These are phyloP conservation scores for Dione juno DNA, from an alignment of 2,888 invertebrate genomes.

Conservation along the genomic window DNA sequence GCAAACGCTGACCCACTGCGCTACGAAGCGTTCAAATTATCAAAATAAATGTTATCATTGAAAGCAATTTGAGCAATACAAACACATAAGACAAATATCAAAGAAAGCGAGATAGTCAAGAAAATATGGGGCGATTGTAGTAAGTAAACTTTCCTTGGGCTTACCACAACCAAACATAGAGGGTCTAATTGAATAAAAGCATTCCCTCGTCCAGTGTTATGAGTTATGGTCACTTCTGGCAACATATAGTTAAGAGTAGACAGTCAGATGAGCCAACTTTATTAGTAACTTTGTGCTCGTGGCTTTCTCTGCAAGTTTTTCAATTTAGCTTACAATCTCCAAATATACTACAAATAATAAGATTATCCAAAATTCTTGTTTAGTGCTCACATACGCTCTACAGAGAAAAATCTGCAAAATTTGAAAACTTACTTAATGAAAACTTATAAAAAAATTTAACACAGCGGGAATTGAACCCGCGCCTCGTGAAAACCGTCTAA, in stretches of 20 bases:
- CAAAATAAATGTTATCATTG: not conserved
- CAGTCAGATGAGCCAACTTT: not conserved
- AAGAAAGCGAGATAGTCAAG: slow-evolving; percentile 1
- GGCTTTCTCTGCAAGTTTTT: no score
- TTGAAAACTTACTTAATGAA: no score
- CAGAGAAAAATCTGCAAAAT: no score
- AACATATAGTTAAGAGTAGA: not conserved
- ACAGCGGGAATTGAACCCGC: no score
- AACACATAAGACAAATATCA: not conserved
- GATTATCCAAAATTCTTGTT: no score
- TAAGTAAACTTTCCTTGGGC: slow-evolving; percentile 12
- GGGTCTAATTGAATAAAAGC: slow-evolving; percentile 37
- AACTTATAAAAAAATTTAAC: no score
- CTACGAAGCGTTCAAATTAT: not conserved
- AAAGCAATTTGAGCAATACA: not conserved
- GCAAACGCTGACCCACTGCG: no score
- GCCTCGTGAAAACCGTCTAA: no score
- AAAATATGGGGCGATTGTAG: slow-evolving; percentile 2
- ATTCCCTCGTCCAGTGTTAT: slow-evolving; percentile 39
- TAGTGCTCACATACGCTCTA: no score
- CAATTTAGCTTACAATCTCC: no score
- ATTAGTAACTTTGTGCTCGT: no score
- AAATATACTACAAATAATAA: no score
- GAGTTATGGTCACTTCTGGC: slow-evolving; percentile 25
- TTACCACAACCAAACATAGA: slow-evolving; percentile 2